These are phyloP conservation scores for Montipora capitata DNA, from an alignment of 92 coral and sea anemone species.

Conservation along the genomic window DNA sequence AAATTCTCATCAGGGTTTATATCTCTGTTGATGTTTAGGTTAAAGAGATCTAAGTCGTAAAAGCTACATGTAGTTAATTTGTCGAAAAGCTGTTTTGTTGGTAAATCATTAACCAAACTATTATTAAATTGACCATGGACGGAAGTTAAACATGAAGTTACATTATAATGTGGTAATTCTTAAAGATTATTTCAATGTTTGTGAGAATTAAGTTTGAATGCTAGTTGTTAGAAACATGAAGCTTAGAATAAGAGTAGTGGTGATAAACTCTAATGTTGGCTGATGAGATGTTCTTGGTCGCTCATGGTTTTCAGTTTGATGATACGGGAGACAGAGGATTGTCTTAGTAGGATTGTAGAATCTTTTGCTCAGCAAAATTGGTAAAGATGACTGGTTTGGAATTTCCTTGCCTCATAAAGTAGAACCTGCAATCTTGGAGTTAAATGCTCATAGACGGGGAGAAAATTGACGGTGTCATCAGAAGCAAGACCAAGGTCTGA, in stretches of 20 bases:
- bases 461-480: neutral
- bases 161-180: constrained; percentile 6
- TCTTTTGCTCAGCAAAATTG: constrained; percentile 34
- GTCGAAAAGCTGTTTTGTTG: constrained; percentile 27
- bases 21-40: constrained; percentile 30
- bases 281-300: neutral
- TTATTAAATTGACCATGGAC: constrained; percentile 14
- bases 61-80: constrained; percentile 4
- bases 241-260: constrained; percentile 2
- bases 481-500: neutral
- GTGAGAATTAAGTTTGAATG: neutral
- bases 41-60: constrained; percentile 28
- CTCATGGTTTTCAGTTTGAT: neutral
- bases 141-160: neutral
- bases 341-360: constrained; percentile 15
- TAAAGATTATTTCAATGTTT: neutral
- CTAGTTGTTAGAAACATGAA: neutral
- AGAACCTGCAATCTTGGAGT: constrained; percentile 22
- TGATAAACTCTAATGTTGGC: neutral
- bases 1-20: constrained; percentile 3
- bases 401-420: constrained; percentile 26
- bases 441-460: constrained; percentile 15
- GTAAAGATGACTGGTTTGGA: constrained; percentile 8
- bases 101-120: constrained; percentile 1
- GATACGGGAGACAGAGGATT: constrained; percentile 7